A percentile compares a stretch with the other conserved stretches of the same genome.
Evolutionary conservation across 2,797 vertebrate species (phyloP).

Genomic region (Falco columbarius): DNA sequence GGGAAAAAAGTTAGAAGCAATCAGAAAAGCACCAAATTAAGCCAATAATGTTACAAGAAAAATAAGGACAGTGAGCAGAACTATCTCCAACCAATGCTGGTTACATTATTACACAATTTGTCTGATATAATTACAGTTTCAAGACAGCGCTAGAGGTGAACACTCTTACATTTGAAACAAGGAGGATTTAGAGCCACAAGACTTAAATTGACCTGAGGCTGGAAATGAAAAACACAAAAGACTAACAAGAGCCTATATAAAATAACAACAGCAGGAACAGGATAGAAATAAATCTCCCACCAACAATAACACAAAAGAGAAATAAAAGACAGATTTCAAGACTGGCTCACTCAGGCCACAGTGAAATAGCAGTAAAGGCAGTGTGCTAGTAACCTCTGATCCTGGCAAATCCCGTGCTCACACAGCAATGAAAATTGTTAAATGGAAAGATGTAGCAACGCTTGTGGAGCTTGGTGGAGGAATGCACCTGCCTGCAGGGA

Average conservation of each 20-base stretch:
- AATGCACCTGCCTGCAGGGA: constrained; percentile 1
- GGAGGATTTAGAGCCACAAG: constrained; percentile 21
- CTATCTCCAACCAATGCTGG: not conserved
- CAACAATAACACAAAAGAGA: constrained; percentile 43
- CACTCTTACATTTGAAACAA: not conserved
- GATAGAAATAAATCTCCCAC: constrained; percentile 58
- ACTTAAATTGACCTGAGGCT: constrained; percentile 31
- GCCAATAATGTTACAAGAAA: not conserved
- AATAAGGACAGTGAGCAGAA: not conserved
- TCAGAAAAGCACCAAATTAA: not conserved
- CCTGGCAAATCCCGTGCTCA: constrained; percentile 41
- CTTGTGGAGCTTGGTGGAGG: not conserved
- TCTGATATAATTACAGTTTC: constrained; percentile 8
- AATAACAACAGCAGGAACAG: constrained; percentile 19
- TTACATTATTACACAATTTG: not conserved
- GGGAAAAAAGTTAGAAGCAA: not conserved
- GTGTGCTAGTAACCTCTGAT: constrained; percentile 47
- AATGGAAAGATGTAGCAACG: constrained; percentile 23
- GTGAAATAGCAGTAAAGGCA: constrained; percentile 40
- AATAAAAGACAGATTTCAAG: constrained; percentile 60
- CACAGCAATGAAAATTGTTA: constrained; percentile 40
- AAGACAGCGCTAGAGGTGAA: not conserved
- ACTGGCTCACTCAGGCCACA: constrained; percentile 3
- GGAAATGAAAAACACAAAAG: constrained; percentile 39
- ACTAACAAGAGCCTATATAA: constrained; percentile 48